Evolutionary conservation across 2,888 invertebrate species (phyloP).

Genomic region (Onthophagus sagittarius): DNA sequence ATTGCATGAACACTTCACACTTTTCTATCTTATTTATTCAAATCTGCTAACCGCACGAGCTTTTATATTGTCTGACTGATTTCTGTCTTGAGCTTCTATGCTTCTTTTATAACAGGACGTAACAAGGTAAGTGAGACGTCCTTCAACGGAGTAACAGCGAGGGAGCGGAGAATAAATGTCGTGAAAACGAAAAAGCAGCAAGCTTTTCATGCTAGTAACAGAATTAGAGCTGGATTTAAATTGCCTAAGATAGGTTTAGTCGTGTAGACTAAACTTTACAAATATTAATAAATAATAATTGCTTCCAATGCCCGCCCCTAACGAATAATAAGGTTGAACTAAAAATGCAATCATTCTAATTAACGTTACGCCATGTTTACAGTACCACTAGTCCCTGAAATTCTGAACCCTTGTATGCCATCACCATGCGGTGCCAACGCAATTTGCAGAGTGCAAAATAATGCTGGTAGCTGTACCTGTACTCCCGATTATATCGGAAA

Average conservation of each 20-base stretch:
- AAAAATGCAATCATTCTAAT: slow-evolving; percentile 20
- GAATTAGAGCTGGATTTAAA: not conserved
- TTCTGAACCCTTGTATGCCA: slow-evolving; percentile 62
- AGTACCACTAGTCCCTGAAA: slow-evolving; percentile 36
- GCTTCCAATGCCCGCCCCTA: slow-evolving; percentile 1
- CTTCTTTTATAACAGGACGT: slow-evolving; percentile 23
- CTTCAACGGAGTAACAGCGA: slow-evolving; percentile 43
- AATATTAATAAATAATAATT: not conserved
- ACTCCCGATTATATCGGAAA: slow-evolving; percentile 69
- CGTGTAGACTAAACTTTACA: too few species aligned
- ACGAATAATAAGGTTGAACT: slow-evolving; percentile 5
- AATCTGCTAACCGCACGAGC: slow-evolving; percentile 4
- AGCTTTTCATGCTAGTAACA: slow-evolving; percentile 2
- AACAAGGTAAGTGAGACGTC: slow-evolving; percentile 44
- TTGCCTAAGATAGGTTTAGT: not conserved
- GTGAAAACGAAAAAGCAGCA: slow-evolving; percentile 1
- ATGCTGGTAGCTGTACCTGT: slow-evolving; percentile 70
- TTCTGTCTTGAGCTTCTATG: slow-evolving; percentile 7
- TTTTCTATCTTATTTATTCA: not conserved
- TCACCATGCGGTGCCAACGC: slow-evolving; percentile 66
- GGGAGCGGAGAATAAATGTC: slow-evolving; percentile 5
- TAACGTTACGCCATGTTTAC: slow-evolving; percentile 22
- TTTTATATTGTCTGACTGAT: slow-evolving; percentile 7
- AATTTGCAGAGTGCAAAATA: slow-evolving; percentile 68
- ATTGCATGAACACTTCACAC: not conserved